Evolutionary conservation across 2,113 vertebrate genomes (phyloP).

Genomic region (Poeciliopsis turrubarensis): DNA sequence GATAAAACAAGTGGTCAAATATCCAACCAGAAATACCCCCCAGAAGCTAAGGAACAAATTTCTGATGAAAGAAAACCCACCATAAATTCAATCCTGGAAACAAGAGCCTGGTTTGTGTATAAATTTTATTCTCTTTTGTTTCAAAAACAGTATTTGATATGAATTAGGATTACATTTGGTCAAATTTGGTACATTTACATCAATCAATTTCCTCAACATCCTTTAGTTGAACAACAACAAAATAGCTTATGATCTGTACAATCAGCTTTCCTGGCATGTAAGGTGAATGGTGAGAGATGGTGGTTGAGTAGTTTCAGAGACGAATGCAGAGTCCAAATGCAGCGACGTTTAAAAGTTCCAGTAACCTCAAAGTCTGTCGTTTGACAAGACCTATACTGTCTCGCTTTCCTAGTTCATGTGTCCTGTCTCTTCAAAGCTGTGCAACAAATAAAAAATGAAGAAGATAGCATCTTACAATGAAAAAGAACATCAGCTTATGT

Average conservation of each 20-base stretch:
- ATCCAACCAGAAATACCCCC: no score
- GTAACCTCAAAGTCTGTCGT: constrained; percentile 15
- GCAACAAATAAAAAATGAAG: constrained; percentile 9
- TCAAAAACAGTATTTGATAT: constrained; percentile 71
- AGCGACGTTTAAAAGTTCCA: background rate
- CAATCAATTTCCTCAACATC: constrained; percentile 6
- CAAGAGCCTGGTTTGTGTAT: constrained; percentile 52
- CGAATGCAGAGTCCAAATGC: constrained; percentile 12
- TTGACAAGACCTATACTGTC: constrained; percentile 32
- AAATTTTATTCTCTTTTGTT: constrained; percentile 75
- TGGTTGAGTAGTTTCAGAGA: constrained; percentile 32
- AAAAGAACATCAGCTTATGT: constrained; percentile 70
- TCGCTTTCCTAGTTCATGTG: constrained; percentile 25
- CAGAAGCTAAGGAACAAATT: no score
- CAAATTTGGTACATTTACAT: constrained; percentile 76
- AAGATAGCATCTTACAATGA: constrained; percentile 23
- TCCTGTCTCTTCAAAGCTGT: constrained; percentile 35
- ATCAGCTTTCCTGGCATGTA: constrained; percentile 70
- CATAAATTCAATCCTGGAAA: background rate
- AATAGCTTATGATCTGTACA: constrained; percentile 83
- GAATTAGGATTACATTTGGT: constrained; percentile 55
- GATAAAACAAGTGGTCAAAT: background rate
- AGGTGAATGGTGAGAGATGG: constrained; percentile 38
- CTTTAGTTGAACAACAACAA: constrained; percentile 37
- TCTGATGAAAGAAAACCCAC: no score